These are phyloP conservation scores for Sminthopsis crassicaudata DNA, from an alignment of 2,113 vertebrate genomes.

Conservation along the genomic window DNA sequence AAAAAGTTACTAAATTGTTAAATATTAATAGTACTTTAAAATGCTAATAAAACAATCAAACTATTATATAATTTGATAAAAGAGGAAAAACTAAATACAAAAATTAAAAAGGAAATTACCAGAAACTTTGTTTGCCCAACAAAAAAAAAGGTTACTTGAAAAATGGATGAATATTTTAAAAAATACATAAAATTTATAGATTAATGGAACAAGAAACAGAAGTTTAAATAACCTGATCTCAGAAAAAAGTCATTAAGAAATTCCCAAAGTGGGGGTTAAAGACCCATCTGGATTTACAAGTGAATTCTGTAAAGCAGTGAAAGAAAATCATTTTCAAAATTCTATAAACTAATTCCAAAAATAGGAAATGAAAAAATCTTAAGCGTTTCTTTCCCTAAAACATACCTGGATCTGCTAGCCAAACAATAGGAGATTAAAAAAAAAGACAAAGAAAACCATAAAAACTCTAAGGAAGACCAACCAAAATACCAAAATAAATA, in stretches of 20 bases:
- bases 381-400: background rate
- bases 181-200: background rate
- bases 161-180: no score
- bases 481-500: background rate
- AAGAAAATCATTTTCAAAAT: background rate
- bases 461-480: background rate
- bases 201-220: background rate
- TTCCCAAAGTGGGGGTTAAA: background rate
- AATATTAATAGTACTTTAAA: background rate
- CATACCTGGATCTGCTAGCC: background rate
- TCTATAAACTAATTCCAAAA: background rate
- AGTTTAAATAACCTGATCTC: background rate
- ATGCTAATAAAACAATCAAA: background rate
- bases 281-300: background rate
- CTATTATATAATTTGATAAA: background rate
- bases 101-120: background rate
- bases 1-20: background rate
- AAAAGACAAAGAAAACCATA: background rate
- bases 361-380: background rate
- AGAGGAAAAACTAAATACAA: background rate
- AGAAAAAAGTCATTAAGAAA: background rate
- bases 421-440: background rate
- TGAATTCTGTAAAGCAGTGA: conserved; percentile 2
- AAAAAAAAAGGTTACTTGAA: no score
- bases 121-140: no score